These are phyloP conservation scores for Amblyornis subalaris DNA, from an alignment of 2,113 vertebrate genomes.

Conservation along the genomic window DNA sequence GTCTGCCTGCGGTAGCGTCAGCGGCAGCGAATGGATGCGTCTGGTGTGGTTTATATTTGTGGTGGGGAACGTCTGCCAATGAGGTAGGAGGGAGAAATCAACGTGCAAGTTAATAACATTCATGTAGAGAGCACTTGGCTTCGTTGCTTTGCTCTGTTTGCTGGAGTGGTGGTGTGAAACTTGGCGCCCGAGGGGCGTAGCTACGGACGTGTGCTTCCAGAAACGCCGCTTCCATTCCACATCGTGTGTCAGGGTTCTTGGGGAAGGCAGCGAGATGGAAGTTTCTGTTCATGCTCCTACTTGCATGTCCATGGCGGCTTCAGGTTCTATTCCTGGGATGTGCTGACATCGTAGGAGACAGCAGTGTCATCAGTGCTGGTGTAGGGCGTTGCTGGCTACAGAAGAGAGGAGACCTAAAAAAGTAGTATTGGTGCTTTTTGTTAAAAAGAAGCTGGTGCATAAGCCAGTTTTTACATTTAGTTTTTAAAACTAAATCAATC, in stretches of 20 bases:
- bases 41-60: accelerated
- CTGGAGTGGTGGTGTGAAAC: neutral
- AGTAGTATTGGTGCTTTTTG: neutral
- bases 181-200: neutral
- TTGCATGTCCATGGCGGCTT: accelerated
- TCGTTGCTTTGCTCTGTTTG: neutral
- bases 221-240: accelerated
- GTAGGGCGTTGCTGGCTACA: neutral
- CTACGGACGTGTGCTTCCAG: accelerated
- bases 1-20: neutral
- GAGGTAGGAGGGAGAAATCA: neutral
- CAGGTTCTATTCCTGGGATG: accelerated
- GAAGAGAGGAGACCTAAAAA: neutral
- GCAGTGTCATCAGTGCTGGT: neutral
- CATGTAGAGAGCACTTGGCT: accelerated
- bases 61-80: neutral
- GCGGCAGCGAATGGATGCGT: accelerated
- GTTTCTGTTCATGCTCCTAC: accelerated
- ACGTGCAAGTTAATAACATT: neutral
- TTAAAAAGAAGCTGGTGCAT: too few species aligned
- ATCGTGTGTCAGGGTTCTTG: accelerated
- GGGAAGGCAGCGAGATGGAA: neutral
- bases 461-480: neutral
- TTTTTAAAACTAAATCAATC: neutral
- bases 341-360: accelerated